phyloP scores from a whole-genome alignment of 2,113 vertebrate genomes.

The Enhydra lutris region DNA sequence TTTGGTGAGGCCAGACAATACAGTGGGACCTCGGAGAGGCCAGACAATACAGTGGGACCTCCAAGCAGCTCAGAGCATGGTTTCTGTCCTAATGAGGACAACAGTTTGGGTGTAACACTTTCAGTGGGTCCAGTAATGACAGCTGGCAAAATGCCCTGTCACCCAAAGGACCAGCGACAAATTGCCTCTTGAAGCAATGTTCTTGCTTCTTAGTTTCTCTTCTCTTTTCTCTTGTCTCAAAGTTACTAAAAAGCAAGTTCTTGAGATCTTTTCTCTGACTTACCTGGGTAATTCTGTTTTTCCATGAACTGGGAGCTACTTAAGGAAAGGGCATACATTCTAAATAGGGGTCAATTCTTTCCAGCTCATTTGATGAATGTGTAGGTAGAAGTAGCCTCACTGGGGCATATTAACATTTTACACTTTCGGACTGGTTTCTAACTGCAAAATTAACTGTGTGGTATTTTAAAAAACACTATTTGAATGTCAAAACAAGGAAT shows the following conservation, averaged over 20 bases:
- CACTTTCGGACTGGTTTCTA: background rate
- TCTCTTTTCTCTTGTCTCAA: background rate
- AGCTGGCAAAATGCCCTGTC: constrained; percentile 53
- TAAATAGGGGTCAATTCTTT: background rate
- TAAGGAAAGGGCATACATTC: background rate
- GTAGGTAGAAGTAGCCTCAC: background rate
- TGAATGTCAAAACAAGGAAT: background rate
- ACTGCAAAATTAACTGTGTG: background rate
- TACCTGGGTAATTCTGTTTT: background rate
- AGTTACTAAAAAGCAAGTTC: background rate
- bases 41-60: constrained; percentile 64
- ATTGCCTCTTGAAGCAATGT: background rate
- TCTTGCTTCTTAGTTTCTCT: constrained; percentile 50
- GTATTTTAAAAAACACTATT: background rate
- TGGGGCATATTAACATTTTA: background rate
- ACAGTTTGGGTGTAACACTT: constrained; percentile 47
- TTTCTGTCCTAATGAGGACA: constrained; percentile 63
- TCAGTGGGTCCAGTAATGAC: constrained; percentile 41
- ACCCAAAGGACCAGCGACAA: background rate
- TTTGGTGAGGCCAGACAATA: constrained; percentile 58
- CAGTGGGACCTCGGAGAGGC: constrained; percentile 67
- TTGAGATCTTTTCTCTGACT: constrained; percentile 21
- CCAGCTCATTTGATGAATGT: background rate
- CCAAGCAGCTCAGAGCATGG: constrained; percentile 64
- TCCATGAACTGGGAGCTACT: background rate